phyloP scores from a whole-genome alignment of 2,888 invertebrate species.

The Acleris sparsana region DNA sequence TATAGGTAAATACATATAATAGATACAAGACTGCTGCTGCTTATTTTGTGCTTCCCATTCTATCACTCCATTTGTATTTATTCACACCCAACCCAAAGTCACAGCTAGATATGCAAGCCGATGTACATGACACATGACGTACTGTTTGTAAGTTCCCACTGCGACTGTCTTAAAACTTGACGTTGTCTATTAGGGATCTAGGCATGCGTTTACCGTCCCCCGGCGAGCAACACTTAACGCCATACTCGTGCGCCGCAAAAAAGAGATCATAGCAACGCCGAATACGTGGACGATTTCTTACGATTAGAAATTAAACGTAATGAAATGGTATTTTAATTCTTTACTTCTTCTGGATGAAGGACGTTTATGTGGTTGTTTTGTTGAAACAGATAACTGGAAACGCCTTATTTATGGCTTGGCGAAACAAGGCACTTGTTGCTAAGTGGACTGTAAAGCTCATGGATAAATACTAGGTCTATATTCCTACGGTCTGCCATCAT shows the following conservation, averaged over 20 bases:
- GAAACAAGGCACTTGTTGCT: too few species aligned
- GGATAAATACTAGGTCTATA: too few species aligned
- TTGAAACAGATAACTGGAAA: too few species aligned
- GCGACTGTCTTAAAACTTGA: slow-evolving; percentile 3
- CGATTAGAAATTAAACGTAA: slow-evolving; percentile 11
- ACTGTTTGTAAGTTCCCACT: slow-evolving; percentile 2
- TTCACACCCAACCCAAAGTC: too few species aligned
- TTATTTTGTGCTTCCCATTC: too few species aligned
- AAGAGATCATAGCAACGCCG: slow-evolving; percentile 24
- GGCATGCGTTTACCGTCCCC: slow-evolving; percentile 11
- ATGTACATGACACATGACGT: not conserved
- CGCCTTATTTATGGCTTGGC: too few species aligned
- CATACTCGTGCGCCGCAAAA: slow-evolving; percentile 20
- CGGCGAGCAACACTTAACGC: slow-evolving; percentile 18
- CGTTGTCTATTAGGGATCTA: slow-evolving; percentile 16
- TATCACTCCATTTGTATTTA: too few species aligned
- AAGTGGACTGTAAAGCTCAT: too few species aligned
- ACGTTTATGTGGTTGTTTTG: not conserved
- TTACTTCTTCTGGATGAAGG: not conserved
- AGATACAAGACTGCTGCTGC: too few species aligned
- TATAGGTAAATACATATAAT: too few species aligned
- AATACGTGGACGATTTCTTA: slow-evolving; percentile 10
- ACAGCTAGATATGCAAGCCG: too few species aligned
- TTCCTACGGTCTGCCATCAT: too few species aligned
- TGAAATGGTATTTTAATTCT: slow-evolving; percentile 17